phyloP scores from a whole-genome alignment of 2,113 vertebrate species.

The Heliornis fulica region DNA sequence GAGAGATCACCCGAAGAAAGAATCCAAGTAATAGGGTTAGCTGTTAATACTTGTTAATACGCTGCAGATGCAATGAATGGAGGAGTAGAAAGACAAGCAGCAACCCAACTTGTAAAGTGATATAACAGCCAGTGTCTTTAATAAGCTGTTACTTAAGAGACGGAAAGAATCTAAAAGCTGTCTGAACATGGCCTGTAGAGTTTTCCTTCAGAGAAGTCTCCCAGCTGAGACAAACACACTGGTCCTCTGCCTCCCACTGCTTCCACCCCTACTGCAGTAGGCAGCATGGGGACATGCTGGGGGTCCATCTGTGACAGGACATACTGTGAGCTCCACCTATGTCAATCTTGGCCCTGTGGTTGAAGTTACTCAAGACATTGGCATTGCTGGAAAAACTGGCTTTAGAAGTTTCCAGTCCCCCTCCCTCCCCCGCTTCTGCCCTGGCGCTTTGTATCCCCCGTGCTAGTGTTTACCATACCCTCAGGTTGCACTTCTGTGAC shows the following conservation, averaged over 20 bases:
- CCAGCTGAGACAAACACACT: neutral
- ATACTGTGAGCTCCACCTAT: neutral
- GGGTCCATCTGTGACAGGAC: neutral
- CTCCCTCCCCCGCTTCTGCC: neutral
- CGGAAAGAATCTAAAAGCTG: neutral
- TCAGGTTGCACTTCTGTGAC: neutral
- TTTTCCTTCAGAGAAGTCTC: neutral
- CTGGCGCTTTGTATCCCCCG: neutral
- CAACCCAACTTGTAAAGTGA: neutral
- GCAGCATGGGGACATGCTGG: fast-evolving
- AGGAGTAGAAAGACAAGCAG: neutral
- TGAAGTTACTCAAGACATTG: neutral
- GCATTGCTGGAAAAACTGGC: neutral
- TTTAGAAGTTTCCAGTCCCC: neutral
- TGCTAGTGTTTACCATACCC: neutral
- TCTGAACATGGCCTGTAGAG: neutral
- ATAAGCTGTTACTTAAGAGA: neutral
- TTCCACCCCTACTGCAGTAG: neutral
- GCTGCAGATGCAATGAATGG: neutral
- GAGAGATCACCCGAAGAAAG: neutral
- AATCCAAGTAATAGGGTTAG: neutral
- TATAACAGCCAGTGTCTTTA: neutral
- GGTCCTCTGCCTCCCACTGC: neutral
- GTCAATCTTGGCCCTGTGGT: neutral
- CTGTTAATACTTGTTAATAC: neutral